Conservation (phyloP, 2,113 vertebrate species). For the Oplegnathus fasciatus region DNA sequence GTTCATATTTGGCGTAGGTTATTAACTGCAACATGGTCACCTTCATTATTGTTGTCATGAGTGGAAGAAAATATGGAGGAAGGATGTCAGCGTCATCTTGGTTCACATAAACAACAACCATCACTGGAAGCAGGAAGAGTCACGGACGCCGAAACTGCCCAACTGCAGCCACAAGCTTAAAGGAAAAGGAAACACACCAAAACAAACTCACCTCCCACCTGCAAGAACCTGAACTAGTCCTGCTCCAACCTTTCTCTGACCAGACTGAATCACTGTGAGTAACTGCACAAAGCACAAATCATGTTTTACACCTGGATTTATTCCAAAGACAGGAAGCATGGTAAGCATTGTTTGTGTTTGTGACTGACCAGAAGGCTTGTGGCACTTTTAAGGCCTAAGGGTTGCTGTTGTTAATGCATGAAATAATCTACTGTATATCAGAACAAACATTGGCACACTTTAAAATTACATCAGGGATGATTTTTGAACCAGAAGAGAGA, state of each 20-base stretch:
- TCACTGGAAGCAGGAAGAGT: slow-evolving; percentile 1
- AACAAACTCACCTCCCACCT: not conserved
- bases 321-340: not conserved
- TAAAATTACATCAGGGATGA: slow-evolving; percentile 2
- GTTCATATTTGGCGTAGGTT: not conserved
- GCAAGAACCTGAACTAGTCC: not conserved
- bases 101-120: not conserved
- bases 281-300: no score
- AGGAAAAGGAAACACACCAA: not conserved
- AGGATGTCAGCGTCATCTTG: not conserved
- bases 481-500: not conserved
- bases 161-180: not conserved
- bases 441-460: not conserved
- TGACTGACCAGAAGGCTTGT: not conserved
- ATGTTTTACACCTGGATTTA: not conserved
- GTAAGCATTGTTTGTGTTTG: not conserved
- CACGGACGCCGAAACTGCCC: not conserved
- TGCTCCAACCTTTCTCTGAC: not conserved
- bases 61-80: not conserved
- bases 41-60: not conserved
- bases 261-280: not conserved
- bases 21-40: not conserved
- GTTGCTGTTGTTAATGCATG: not conserved
- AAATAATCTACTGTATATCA: not conserved
- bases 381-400: not conserved